A percentile compares a stretch with the other conserved stretches of the same genome.
These are phyloP conservation scores for Lamproptera curius DNA, from an alignment of 2,888 invertebrate species.

Conservation along the genomic window DNA sequence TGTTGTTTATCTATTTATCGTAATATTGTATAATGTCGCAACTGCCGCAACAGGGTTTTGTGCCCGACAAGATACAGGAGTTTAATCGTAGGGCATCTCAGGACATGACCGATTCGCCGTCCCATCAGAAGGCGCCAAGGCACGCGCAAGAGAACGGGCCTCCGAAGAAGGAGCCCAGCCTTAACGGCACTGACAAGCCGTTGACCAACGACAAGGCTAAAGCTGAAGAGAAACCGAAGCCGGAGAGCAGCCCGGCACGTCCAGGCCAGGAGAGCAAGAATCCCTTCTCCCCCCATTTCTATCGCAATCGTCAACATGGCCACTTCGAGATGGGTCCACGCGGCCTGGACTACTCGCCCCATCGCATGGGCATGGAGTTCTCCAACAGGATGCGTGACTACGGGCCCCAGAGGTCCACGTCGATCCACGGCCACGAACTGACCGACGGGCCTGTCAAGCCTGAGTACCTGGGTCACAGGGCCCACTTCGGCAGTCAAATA, in stretches of 20 bases:
- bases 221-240: conserved; percentile 42
- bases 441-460: conserved; percentile 60
- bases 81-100: conserved; percentile 64
- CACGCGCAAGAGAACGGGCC: conserved; percentile 35
- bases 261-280: conserved; percentile 57
- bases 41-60: conserved; percentile 62
- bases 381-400: conserved; percentile 62
- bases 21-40: conserved; percentile 51
- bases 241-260: conserved; percentile 41
- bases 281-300: conserved; percentile 64
- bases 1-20: conserved; percentile 41
- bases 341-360: conserved; percentile 69
- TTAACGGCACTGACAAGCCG: conserved; percentile 42
- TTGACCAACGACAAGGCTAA: conserved; percentile 27
- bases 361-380: conserved; percentile 62
- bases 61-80: conserved; percentile 67
- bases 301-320: conserved; percentile 58
- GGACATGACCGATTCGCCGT: conserved; percentile 51
- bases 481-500: conserved; percentile 61
- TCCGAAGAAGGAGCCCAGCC: conserved; percentile 50
- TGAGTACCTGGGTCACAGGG: conserved; percentile 60
- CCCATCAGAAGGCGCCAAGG: conserved; percentile 32
- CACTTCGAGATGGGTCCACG: conserved; percentile 74
- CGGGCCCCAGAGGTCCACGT: conserved; percentile 66
- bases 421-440: conserved; percentile 69